Percentiles rank a stretch among this genome's conserved stretches.
These are phyloP conservation scores for Thymelicus lineola DNA, from an alignment of 2,888 invertebrate species.

Conservation along the genomic window DNA sequence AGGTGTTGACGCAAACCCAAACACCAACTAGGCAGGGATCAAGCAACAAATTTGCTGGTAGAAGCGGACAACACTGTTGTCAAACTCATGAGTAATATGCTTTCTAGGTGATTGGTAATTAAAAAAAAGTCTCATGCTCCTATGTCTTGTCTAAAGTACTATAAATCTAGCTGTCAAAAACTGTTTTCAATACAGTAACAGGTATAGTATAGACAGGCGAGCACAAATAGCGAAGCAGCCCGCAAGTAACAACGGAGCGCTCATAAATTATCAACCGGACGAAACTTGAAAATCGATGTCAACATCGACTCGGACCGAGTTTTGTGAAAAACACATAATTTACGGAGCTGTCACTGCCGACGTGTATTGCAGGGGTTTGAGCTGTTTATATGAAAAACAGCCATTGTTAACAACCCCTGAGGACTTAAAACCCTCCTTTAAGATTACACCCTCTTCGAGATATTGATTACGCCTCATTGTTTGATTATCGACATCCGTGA, in stretches of 20 bases:
- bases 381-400: constrained; percentile 59
- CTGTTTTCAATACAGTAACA: constrained; percentile 5
- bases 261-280: constrained; percentile 50
- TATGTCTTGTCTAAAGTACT: neutral
- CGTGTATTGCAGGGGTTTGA: constrained; percentile 46
- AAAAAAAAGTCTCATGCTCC: no score
- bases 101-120: no score
- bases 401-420: constrained; percentile 56
- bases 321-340: constrained; percentile 58
- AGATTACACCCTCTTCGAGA: constrained; percentile 57
- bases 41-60: no score
- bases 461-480: constrained; percentile 59
- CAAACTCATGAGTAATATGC: no score
- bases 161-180: constrained; percentile 7
- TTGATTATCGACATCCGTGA: constrained; percentile 54
- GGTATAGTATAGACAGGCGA: constrained; percentile 20
- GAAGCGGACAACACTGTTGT: no score
- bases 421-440: constrained; percentile 59
- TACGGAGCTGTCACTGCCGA: constrained; percentile 49
- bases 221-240: constrained; percentile 27
- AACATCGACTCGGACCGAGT: constrained; percentile 46
- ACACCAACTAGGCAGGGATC: no score
- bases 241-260: constrained; percentile 42
- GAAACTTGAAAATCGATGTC: constrained; percentile 50
- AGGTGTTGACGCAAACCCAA: no score